These are phyloP conservation scores for Bambusicola thoracicus DNA, from an alignment of 2,113 vertebrate species.

Conservation along the genomic window DNA sequence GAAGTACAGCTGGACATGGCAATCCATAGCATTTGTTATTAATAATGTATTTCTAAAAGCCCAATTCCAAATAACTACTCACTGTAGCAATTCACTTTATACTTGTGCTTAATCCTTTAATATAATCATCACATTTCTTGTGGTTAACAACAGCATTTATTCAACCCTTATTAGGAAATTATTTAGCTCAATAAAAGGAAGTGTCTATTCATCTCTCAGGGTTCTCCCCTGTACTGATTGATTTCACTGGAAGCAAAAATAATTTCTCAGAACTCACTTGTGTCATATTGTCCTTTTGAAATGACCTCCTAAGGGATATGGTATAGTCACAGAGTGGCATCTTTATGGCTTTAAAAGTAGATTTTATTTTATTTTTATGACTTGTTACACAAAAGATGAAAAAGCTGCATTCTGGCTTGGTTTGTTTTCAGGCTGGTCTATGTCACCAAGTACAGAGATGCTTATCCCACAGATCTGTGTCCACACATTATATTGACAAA, in stretches of 20 bases:
- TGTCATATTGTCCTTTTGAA: conserved; percentile 70
- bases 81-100: not conserved
- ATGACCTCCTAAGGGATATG: conserved; percentile 49
- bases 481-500: not conserved
- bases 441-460: not conserved
- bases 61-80: not conserved
- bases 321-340: conserved; percentile 34
- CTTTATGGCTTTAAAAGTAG: conserved; percentile 1
- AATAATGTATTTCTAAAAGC: not conserved
- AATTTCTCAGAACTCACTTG: conserved; percentile 31
- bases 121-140: conserved; percentile 8
- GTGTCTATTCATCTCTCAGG: conserved; percentile 49
- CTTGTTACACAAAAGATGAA: not conserved
- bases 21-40: not conserved
- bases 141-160: conserved; percentile 70
- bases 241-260: conserved; percentile 37
- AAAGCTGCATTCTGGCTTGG: not conserved
- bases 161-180: conserved; percentile 72
- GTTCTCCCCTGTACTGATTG: not conserved
- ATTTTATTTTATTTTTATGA: not conserved
- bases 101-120: conserved; percentile 11
- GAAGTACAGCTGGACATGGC: not conserved
- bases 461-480: not conserved
- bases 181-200: conserved; percentile 72
- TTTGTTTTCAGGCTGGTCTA: not conserved